Percentiles rank a stretch among this genome's conserved stretches.
These are phyloP conservation scores for Podarcis cretensis DNA, from an alignment of 2,113 vertebrate genomes.

Conservation along the genomic window DNA sequence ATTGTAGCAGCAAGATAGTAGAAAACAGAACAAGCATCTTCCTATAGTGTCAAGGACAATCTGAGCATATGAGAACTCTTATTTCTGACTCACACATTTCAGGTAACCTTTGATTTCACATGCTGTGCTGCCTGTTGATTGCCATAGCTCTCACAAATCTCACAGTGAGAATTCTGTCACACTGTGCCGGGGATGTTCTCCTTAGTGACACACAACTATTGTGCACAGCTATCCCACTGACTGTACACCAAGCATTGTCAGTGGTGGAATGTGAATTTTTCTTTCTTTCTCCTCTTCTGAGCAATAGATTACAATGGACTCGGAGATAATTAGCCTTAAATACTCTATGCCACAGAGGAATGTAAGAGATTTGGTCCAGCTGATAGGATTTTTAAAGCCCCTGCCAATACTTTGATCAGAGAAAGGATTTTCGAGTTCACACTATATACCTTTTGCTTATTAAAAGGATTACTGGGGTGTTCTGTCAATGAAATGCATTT, in stretches of 20 bases:
- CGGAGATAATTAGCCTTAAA: slow-evolving; percentile 48
- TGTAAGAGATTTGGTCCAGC: slow-evolving; percentile 35
- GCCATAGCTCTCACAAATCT: neutral
- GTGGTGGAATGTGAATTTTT: neutral
- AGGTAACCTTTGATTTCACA: neutral
- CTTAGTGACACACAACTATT: neutral
- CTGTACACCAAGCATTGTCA: neutral
- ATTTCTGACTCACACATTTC: neutral
- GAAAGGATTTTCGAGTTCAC: slow-evolving; percentile 55
- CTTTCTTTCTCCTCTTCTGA: slow-evolving; percentile 33
- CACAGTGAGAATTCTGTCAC: neutral
- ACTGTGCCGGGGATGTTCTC: neutral
- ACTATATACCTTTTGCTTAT: slow-evolving; percentile 54
- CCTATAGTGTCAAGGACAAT: neutral
- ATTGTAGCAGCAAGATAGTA: neutral
- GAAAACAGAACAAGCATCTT: neutral
- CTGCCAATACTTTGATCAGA: slow-evolving; percentile 65
- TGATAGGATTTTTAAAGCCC: slow-evolving; percentile 10
- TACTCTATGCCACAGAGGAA: slow-evolving; percentile 42
- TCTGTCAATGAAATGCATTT: slow-evolving; percentile 63
- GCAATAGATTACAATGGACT: slow-evolving; percentile 6
- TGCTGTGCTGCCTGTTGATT: neutral
- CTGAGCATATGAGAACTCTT: neutral
- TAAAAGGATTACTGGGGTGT: slow-evolving; percentile 62
- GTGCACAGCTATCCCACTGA: neutral